Evolutionary conservation across 2,113 vertebrate species (phyloP), one percentile per base, ranked within the genome.

Genomic region (Lasiurus borealis): DNA sequence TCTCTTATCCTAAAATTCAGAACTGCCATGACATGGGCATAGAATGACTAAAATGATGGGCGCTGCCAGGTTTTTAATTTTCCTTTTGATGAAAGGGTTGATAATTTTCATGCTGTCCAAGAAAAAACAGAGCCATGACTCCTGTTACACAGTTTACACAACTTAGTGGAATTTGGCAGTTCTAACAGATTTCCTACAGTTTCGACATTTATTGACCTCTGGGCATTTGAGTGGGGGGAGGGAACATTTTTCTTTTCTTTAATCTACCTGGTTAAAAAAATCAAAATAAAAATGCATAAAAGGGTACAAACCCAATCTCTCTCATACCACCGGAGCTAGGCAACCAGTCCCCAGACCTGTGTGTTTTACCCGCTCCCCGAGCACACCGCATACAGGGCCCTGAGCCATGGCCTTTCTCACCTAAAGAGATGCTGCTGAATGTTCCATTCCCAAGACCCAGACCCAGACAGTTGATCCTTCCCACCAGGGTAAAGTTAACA

Each of bases 41-140:
- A 21, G 29, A 2, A 0, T 81, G 29, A 86, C 78, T 72, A 31
- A 88, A 91, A 87, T 8, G 94, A 76, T 12, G 44, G 23, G 48
- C 19, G 9, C 57, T 14, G 82, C 89, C 84, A 84, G 73, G 29
- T 59, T 91, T 88, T 75, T 36, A 57, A 71, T 88, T 94, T 96
- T 88, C 85, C 83, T 82, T 90, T 93, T 77, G 82, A 95, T 92
- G 44, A 75, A 88, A 92, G 52, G 85, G 13, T 25, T 77, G 66
- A 48, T 77, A 40, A 8, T 78, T 93, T 92, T 78, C 73, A 90
- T 0, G 0, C 54, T 71, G 48, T 87, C 83, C 85, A 78, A 78
- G 68, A 96, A 88, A 84, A 95, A 93, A 94, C 18, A 95, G 80
- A 93, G 68, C 46, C 11, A 80, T 3, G 46, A 76, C 77, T 93